Percentiles rank a stretch among this genome's conserved stretches.
phyloP scores from a whole-genome alignment of 2,113 vertebrate genomes.

The Scomber japonicus region DNA sequence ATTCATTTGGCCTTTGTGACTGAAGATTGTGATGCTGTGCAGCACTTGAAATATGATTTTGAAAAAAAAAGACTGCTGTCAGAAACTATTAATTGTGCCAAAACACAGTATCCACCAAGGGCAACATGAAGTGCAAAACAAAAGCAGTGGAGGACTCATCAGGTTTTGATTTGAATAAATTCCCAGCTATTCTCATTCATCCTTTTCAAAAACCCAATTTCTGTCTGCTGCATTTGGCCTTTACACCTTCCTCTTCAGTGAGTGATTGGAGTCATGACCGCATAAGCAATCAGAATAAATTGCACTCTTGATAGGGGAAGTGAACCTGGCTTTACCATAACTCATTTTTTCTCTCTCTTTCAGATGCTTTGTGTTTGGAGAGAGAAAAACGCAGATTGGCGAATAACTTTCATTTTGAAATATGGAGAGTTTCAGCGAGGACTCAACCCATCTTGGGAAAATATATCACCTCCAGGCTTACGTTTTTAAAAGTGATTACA shows the following conservation, averaged over 20 bases:
- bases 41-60: neutral
- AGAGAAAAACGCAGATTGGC: neutral
- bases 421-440: neutral
- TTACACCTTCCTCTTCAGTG: constrained; percentile 27
- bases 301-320: constrained; percentile 26
- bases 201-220: constrained; percentile 40
- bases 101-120: constrained; percentile 20
- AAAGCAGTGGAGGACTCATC: neutral
- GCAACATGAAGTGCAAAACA: constrained; percentile 15
- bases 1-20: neutral
- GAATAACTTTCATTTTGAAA: neutral
- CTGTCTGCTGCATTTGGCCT: constrained; percentile 28
- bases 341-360: neutral
- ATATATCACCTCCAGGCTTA: neutral
- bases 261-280: constrained; percentile 44
- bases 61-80: neutral
- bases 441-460: neutral
- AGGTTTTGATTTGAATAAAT: constrained; percentile 24
- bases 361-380: constrained; percentile 4
- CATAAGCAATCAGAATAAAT: constrained; percentile 22
- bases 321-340: neutral
- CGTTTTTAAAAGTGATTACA: neutral
- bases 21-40: neutral
- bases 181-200: constrained; percentile 14
- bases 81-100: neutral